These are phyloP conservation scores for Umimayanthus kanabou DNA, from an alignment of 92 coral and sea anemone genomes.

Conservation along the genomic window DNA sequence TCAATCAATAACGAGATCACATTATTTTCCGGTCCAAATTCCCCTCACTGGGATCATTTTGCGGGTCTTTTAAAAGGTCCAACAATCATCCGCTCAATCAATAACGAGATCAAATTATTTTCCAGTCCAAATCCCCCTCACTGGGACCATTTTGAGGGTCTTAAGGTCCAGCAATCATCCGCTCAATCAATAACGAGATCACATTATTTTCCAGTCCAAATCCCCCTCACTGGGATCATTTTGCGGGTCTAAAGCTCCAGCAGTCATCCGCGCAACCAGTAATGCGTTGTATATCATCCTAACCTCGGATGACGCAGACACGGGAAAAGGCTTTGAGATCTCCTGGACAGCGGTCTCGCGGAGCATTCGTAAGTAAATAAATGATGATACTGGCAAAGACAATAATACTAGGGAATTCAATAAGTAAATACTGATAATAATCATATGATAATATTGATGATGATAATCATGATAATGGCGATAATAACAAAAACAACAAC, in stretches of 20 bases:
- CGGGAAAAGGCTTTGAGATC: slow-evolving; percentile 79
- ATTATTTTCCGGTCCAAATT: neutral
- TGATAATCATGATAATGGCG: too few relatives aligned
- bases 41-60: slow-evolving; percentile 62
- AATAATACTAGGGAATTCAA: too few relatives aligned
- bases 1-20: too few relatives aligned
- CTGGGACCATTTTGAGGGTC: neutral
- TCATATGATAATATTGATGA: too few relatives aligned
- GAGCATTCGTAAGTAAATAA: slow-evolving; percentile 56
- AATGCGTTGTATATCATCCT: slow-evolving; percentile 69
- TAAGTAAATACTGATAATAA: too few relatives aligned
- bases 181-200: neutral
- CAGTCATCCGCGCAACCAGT: slow-evolving; percentile 66
- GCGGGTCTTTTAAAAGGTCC: slow-evolving; percentile 73
- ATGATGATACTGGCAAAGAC: neutral
- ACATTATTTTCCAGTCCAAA: slow-evolving; percentile 54
- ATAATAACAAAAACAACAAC: too few relatives aligned
- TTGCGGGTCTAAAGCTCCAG: slow-evolving; percentile 74
- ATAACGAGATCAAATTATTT: too few relatives aligned
- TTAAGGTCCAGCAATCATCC: too few relatives aligned
- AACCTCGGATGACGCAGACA: slow-evolving; percentile 78
- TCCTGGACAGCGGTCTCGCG: slow-evolving; percentile 76
- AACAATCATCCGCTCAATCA: too few relatives aligned
- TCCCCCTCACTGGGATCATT: slow-evolving; percentile 68
- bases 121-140: too few relatives aligned